phyloP scores from a whole-genome alignment of 1,140 invertebrate genomes.

The Macrostomum lignano region DNA sequence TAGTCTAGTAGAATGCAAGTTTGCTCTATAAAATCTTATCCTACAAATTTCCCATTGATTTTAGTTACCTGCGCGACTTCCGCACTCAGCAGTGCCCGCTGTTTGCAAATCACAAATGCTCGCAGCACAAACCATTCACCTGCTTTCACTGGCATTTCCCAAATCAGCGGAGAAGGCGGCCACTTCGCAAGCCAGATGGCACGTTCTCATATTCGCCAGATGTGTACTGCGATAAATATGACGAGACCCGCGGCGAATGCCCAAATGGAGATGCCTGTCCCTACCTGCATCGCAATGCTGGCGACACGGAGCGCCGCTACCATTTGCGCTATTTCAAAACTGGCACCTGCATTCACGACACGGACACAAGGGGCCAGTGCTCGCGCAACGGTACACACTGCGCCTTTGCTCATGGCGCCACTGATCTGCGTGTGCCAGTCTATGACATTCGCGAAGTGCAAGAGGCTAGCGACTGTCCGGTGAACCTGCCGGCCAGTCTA shows the following conservation, averaged over 20 bases:
- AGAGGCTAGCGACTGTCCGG: constrained; percentile 12
- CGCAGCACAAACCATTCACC: constrained; percentile 90
- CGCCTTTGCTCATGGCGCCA: constrained; percentile 85
- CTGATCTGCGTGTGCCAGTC: constrained; percentile 68
- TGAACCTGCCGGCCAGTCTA: constrained; percentile 10
- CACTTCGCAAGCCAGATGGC: constrained; percentile 68
- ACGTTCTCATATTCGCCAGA: constrained; percentile 95
- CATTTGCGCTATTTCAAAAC: constrained; percentile 93
- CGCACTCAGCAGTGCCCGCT: constrained; percentile 88
- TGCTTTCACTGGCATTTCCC: constrained; percentile 99
- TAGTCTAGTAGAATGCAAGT: no score
- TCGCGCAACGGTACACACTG: constrained; percentile 74
- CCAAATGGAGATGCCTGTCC: constrained; percentile 76
- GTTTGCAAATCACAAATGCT: constrained; percentile 96
- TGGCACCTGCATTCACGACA: constrained; percentile 91
- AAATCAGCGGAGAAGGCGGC: constrained; percentile 76
- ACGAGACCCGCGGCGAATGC: constrained; percentile 86
- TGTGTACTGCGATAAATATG: constrained; percentile 93
- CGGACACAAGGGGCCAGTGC: constrained; percentile 68
- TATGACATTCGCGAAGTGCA: constrained; percentile 59
- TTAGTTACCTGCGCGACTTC: constrained; percentile 59
- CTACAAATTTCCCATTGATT: not conserved
- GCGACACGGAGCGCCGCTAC: constrained; percentile 82
- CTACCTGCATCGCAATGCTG: constrained; percentile 73
- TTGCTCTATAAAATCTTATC: no score